These are phyloP conservation scores for Cydia strobilella DNA, from an alignment of 1,140 invertebrate species.

Conservation along the genomic window DNA sequence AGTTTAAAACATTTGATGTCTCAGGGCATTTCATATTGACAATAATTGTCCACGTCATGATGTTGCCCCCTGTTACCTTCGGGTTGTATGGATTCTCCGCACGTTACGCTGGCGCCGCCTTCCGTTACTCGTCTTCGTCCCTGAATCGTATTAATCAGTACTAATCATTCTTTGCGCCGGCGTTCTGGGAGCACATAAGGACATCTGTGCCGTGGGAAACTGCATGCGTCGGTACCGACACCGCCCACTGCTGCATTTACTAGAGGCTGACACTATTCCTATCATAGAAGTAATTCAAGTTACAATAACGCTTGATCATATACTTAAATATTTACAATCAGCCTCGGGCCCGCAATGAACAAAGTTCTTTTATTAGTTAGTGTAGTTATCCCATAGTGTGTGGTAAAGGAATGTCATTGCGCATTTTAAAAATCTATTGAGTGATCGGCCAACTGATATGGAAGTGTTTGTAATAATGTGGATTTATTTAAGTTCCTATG, in stretches of 20 bases:
- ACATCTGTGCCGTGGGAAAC: conserved; percentile 65
- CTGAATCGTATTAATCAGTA: conserved; percentile 13
- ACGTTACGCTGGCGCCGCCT: conserved; percentile 4
- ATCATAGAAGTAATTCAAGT: neutral
- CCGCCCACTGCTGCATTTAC: conserved; percentile 10
- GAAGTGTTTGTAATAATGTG: conserved; percentile 25
- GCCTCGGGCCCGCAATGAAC: neutral
- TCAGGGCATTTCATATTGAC: neutral
- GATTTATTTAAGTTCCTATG: conserved; percentile 24
- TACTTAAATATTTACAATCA: neutral
- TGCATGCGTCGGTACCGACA: conserved; percentile 38
- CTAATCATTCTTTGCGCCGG: conserved; percentile 28
- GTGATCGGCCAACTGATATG: conserved; percentile 5
- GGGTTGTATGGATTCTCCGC: neutral
- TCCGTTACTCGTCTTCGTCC: conserved; percentile 19
- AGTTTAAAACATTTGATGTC: too few species aligned
- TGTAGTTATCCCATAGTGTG: neutral
- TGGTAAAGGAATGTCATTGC: conserved; percentile 35
- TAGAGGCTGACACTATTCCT: neutral
- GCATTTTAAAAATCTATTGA: conserved; percentile 37
- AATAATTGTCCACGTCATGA: neutral
- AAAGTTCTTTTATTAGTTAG: neutral
- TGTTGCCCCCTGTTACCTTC: neutral
- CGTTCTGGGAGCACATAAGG: conserved; percentile 45
- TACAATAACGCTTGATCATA: conserved; percentile 26